phyloP scores from a whole-genome alignment of 2,113 vertebrate species.

The Glareola pratincola region DNA sequence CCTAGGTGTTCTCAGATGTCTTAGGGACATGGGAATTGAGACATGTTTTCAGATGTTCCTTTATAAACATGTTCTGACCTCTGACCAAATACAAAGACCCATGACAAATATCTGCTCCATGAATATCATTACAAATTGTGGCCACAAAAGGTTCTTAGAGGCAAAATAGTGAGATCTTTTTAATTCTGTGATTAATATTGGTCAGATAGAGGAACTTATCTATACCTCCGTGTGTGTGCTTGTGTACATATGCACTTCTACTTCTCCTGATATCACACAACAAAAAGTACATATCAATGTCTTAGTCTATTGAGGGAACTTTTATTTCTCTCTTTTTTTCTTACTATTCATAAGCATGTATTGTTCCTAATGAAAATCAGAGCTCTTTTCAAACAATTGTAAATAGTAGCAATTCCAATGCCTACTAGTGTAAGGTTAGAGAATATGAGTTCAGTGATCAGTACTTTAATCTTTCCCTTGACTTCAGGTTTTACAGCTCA shows the following conservation, averaged over 20 bases:
- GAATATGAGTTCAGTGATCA: neutral
- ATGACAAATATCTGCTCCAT: neutral
- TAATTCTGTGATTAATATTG: neutral
- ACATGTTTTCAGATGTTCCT: neutral
- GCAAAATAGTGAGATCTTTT: neutral
- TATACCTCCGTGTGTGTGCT: neutral
- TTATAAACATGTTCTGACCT: neutral
- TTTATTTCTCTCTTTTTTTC: neutral
- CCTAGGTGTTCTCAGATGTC: neutral
- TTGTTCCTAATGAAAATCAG: neutral
- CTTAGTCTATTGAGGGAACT: neutral
- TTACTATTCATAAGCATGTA: neutral
- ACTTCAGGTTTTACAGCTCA: constrained; percentile 10
- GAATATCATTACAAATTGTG: neutral
- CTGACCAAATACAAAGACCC: neutral
- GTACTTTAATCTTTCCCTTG: constrained; percentile 12
- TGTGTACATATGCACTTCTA: neutral
- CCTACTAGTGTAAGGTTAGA: neutral
- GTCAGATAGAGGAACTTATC: neutral
- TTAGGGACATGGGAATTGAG: neutral
- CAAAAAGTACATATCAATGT: neutral
- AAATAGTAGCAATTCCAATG: neutral
- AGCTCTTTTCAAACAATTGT: neutral
- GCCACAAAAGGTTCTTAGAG: neutral
- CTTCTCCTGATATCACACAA: neutral